Evolutionary conservation across 2,888 invertebrate genomes (phyloP), one percentile per base, ranked within the genome.

Genomic region (Drepanosiphum platanoidis): DNA sequence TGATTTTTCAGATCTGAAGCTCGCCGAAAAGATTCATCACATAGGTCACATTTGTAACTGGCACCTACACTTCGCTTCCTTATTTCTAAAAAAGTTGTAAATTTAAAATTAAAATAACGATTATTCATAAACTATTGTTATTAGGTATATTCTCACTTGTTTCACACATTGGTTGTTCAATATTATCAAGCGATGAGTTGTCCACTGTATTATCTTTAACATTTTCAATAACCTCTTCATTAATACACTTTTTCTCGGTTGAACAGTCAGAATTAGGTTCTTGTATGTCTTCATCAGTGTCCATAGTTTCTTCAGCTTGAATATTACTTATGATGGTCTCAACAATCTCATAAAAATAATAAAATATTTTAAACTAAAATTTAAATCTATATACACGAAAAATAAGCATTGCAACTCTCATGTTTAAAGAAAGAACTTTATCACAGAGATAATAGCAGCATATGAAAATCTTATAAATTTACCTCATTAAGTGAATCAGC

Each of bases 1-100:
- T 84, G 84, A 61, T 68, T 84, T 70, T 84, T 77, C 58, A 84
- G 58, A 84, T 84, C 84, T 30, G 52, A 22, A 52, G 84, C 36
- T 30, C 70, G 46, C 15, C 58, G 70, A 77, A 84, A 84, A 52
- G 75, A 36, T 8, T 77, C 84, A 68, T 58, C 18, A 39, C 77
- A 84, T 1, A 58, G 68, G 32, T 84, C 84, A 84, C 84, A 84
- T 39, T 84, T 58, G 15, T 52, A 77, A n/a, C 9, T 58, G 5
- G 32, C 30, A 77, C 39, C 36, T n/a, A 70, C 36, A 58, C 66
- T 68, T 8, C 39, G 68, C 68, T 84, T 61, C 4, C 68, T 66
- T 30, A 18, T 0, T 58, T 68, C 84, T 84, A 39, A 27, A 75
- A 66, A 71, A 71, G n/a, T n/a, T 46, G 5, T n/a, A 74, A 30